Evolutionary conservation across 2,797 vertebrate species (phyloP).

Genomic region (Mareca strepera): DNA sequence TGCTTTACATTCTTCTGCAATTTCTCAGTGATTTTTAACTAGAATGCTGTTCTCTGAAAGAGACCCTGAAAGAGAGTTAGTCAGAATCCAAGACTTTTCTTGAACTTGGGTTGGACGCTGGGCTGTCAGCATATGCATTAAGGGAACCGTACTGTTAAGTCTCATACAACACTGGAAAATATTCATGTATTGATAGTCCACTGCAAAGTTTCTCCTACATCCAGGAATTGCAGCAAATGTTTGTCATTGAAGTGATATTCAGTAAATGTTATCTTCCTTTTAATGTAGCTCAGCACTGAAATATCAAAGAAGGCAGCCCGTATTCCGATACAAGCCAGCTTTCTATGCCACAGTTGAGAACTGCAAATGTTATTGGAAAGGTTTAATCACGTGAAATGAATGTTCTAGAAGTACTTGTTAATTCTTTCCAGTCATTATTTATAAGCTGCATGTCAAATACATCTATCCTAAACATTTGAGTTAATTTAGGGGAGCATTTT

Average conservation of each 20-base stretch:
- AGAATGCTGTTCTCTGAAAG: not conserved
- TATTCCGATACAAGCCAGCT: not conserved
- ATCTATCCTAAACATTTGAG: not conserved
- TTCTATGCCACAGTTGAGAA: not conserved
- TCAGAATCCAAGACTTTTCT: not conserved
- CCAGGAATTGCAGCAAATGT: not conserved
- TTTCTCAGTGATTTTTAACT: not conserved
- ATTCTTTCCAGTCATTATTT: not conserved
- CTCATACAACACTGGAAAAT: not conserved
- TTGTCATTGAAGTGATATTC: not conserved
- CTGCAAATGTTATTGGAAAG: not conserved
- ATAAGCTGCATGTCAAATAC: not conserved
- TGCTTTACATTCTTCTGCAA: not conserved
- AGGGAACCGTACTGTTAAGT: not conserved
- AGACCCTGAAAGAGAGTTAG: not conserved
- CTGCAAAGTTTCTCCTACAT: not conserved
- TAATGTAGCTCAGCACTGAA: not conserved
- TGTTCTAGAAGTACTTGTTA: not conserved
- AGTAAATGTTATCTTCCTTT: not conserved
- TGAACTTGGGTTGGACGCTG: not conserved
- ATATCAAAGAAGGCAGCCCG: not conserved
- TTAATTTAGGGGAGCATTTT: not conserved
- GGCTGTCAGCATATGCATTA: not conserved
- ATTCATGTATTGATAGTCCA: not conserved
- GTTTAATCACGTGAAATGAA: not conserved